Percentiles rank a stretch among this genome's conserved stretches.
These are phyloP conservation scores for Tuberolachnus salignus DNA, from an alignment of 2,888 invertebrate genomes.

Conservation along the genomic window DNA sequence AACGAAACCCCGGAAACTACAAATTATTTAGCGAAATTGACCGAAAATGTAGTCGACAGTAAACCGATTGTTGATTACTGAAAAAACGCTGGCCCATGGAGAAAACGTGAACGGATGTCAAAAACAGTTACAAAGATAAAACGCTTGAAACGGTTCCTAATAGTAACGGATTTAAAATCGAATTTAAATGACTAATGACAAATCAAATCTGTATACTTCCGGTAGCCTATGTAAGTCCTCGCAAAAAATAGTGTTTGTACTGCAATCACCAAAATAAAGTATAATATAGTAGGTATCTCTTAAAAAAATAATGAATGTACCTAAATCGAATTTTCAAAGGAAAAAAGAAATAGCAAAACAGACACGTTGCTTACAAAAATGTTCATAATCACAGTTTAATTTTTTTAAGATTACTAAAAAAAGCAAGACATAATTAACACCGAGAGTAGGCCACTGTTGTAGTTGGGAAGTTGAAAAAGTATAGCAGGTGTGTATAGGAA, in stretches of 20 bases:
- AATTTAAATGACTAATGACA: conserved; percentile 13
- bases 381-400: no score
- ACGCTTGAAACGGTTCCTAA: neutral
- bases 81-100: neutral
- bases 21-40: conserved; percentile 21
- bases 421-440: no score
- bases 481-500: no score
- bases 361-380: no score
- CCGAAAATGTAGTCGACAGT: neutral
- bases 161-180: conserved; percentile 22
- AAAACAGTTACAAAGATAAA: conserved; percentile 7
- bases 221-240: neutral
- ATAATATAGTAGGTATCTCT: neutral
- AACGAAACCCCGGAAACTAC: neutral
- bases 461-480: no score
- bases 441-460: no score
- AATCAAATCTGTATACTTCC: conserved; percentile 19
- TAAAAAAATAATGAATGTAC: no score
- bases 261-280: neutral
- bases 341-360: no score
- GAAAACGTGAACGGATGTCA: conserved; percentile 6
- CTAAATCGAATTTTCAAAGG: no score
- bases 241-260: conserved; percentile 5
- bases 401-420: no score
- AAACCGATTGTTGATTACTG: conserved; percentile 14